phyloP scores from a whole-genome alignment of 2,113 vertebrate genomes.

The Silurus glanis region DNA sequence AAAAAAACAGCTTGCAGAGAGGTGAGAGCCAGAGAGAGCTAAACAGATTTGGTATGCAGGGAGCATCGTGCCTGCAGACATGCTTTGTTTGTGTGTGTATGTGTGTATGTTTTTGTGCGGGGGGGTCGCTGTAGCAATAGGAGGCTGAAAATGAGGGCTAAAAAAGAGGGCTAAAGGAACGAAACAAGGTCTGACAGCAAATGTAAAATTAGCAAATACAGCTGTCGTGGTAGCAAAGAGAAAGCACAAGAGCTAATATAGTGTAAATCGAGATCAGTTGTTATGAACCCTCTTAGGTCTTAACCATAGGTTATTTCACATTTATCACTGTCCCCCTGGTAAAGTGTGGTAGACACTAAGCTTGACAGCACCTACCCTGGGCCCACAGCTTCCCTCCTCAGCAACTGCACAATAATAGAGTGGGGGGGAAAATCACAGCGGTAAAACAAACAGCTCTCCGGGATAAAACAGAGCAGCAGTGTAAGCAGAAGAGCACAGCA shows the following conservation, averaged over 20 bases:
- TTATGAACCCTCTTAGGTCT: slow-evolving; percentile 28
- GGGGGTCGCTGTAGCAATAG: not conserved
- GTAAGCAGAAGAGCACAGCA: slow-evolving; percentile 22
- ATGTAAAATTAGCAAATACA: slow-evolving; percentile 27
- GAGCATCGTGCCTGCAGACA: slow-evolving; percentile 43
- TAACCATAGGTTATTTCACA: slow-evolving; percentile 42
- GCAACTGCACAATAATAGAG: slow-evolving; percentile 37
- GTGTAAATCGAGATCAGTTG: slow-evolving; percentile 13
- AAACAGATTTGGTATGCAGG: slow-evolving; percentile 44
- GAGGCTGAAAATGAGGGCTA: slow-evolving; percentile 24
- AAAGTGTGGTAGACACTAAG: slow-evolving; percentile 28
- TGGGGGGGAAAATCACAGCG: slow-evolving; percentile 27
- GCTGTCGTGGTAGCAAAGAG: slow-evolving; percentile 4
- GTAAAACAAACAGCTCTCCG: slow-evolving; percentile 44
- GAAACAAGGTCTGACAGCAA: slow-evolving; percentile 8
- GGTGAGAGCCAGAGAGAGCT: slow-evolving; percentile 3
- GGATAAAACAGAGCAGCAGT: slow-evolving; percentile 12
- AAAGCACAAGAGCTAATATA: slow-evolving; percentile 16
- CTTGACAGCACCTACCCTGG: slow-evolving; percentile 29
- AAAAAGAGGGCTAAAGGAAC: not conserved
- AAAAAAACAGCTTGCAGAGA: not conserved
- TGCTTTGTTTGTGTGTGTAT: slow-evolving; percentile 38
- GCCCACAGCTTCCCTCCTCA: slow-evolving; percentile 7
- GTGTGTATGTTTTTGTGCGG: slow-evolving; percentile 30
- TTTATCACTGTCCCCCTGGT: slow-evolving; percentile 13